Evolutionary conservation across 2,797 vertebrate species (phyloP), one percentile per base, ranked within the genome.

Genomic region (Linurgus olivaceus): DNA sequence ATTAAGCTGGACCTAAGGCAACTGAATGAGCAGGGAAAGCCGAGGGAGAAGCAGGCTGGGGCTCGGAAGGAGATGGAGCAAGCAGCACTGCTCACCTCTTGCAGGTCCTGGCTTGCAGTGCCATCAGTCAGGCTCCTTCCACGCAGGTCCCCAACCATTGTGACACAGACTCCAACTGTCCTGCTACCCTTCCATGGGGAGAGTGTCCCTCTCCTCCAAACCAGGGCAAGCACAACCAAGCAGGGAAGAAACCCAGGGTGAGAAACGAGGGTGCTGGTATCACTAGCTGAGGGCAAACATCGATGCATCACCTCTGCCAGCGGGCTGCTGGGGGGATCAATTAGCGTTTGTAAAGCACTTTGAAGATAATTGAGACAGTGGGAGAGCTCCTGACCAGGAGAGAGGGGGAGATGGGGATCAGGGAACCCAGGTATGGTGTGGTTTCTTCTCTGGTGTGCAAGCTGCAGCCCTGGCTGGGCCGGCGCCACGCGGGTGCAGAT

Each of bases 301-400:
- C 66, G 25, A 45, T 7, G 35, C 33, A 40, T 81, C 52, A 5
- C 74, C 78, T 63, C 28, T 71, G 19, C 0, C 75, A 10, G 79
- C 5, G 0, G 54, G 91, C 24, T 35, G 86, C 51, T 44, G 58
- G 44, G 54, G 58, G 79, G 82, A 80, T 85, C 94, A 94, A 94
- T 93, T 88, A 86, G 44, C 3, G 16, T 70, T 91, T 73, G 62
- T 10, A 86, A 96, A 97, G 94, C 84, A 63, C 86, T 95, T 96
- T 75, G 90, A 93, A 89, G 68, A 71, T 89, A 29, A 94, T 82
- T 54, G 72, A 1, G 1, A n/a, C 50, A 0, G 8, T 7, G 2
- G 61, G 83, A 61, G 62, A 44, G 62, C 83, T 88, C 37, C 1
- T 29, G 71, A 59, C 11, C 13, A 1, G 40, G 33, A 92, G 44